These are phyloP conservation scores for Perca fluviatilis DNA, from an alignment of 2,113 vertebrate genomes.

Conservation along the genomic window DNA sequence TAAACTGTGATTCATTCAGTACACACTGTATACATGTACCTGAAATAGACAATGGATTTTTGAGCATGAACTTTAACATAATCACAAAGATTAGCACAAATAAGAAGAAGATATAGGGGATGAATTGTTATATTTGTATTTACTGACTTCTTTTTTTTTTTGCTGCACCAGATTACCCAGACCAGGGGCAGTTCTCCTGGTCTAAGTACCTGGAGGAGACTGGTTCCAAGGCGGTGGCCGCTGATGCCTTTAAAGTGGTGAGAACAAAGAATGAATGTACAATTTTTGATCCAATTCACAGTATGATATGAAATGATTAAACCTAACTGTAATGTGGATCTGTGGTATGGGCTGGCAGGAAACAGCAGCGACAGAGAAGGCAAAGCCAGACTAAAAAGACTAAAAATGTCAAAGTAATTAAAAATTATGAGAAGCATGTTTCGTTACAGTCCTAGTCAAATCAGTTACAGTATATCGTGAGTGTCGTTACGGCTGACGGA, in stretches of 20 bases:
- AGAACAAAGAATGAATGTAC: conserved; percentile 41
- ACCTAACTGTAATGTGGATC: background rate
- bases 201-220: conserved; percentile 95
- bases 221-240: conserved; percentile 89
- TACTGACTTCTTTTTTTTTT: background rate
- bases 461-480: background rate
- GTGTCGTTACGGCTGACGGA: background rate
- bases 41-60: background rate
- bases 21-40: no score
- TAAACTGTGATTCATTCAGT: background rate
- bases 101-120: no score
- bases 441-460: background rate
- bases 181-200: conserved; percentile 94
- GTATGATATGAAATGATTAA: background rate
- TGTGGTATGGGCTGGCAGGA: background rate
- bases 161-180: conserved; percentile 90
- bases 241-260: conserved; percentile 94
- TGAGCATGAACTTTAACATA: background rate
- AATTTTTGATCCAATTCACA: background rate
- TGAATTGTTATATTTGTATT: conserved; percentile 3
- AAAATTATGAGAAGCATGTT: background rate
- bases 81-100: background rate
- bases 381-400: background rate
- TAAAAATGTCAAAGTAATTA: background rate
- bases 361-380: background rate